A percentile compares a stretch with the other conserved stretches of the same genome.
Evolutionary conservation across 2,113 vertebrate species (phyloP).

Genomic region (Ranitomeya variabilis): DNA sequence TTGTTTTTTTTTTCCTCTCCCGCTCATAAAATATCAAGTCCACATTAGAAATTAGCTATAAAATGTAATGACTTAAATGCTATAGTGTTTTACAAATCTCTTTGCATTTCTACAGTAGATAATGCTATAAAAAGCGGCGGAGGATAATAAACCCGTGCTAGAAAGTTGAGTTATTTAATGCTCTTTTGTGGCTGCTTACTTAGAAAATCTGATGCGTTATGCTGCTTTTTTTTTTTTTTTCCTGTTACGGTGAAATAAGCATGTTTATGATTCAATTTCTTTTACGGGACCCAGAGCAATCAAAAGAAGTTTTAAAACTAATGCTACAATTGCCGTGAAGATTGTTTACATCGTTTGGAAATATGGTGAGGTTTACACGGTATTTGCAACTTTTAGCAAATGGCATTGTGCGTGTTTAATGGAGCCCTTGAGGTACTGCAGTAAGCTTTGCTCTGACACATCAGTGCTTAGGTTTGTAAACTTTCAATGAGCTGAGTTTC

Average conservation of each 20-base stretch:
- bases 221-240: constrained; percentile 65
- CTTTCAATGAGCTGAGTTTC: constrained; percentile 40
- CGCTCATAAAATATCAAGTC: constrained; percentile 85
- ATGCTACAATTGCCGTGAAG: constrained; percentile 64
- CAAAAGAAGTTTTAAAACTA: constrained; percentile 71
- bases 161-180: constrained; percentile 82
- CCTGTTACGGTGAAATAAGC: constrained; percentile 66
- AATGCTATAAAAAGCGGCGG: constrained; percentile 76
- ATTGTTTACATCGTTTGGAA: constrained; percentile 68
- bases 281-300: constrained; percentile 69
- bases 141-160: constrained; percentile 75
- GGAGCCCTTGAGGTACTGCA: constrained; percentile 64
- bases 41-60: constrained; percentile 88
- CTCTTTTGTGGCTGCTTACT: constrained; percentile 79
- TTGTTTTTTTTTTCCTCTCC: constrained; percentile 61
- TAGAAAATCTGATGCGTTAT: constrained; percentile 70
- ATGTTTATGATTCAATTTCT: constrained; percentile 71
- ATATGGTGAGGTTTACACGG: constrained; percentile 67
- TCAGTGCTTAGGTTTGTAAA: constrained; percentile 44
- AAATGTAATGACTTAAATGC: constrained; percentile 88
- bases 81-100: constrained; percentile 85
- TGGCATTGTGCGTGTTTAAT: constrained; percentile 60
- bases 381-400: constrained; percentile 70
- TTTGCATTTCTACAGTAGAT: constrained; percentile 75
- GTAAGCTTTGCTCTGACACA: constrained; percentile 32